Percentiles rank a stretch among this genome's conserved stretches.
phyloP scores from a whole-genome alignment of 2,888 invertebrate species.

The Synanthedon vespiformis region DNA sequence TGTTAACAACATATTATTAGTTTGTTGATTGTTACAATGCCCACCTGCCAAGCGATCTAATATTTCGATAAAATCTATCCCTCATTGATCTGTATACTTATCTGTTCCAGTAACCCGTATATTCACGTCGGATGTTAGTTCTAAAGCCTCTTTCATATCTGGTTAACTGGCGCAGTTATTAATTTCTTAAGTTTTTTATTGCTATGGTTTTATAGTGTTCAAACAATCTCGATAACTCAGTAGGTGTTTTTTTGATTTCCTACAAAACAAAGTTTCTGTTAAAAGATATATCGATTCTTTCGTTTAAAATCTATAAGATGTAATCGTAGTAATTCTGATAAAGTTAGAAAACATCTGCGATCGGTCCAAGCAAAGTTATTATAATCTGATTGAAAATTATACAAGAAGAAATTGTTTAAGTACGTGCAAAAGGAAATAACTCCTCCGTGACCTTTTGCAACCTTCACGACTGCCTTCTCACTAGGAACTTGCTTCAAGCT shows the following conservation, averaged over 20 bases:
- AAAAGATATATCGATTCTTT: no score
- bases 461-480: slow-evolving; percentile 28
- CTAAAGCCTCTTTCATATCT: slow-evolving; percentile 35
- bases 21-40: slow-evolving; percentile 32
- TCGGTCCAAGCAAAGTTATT: no score
- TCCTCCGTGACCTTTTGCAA: slow-evolving; percentile 20
- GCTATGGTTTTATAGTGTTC: slow-evolving; percentile 9
- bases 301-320: no score
- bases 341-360: no score
- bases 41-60: slow-evolving; percentile 54
- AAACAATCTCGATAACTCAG: slow-evolving; percentile 17
- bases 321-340: neutral
- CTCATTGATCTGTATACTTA: slow-evolving; percentile 26
- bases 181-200: slow-evolving; percentile 18
- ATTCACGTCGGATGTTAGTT: slow-evolving; percentile 33
- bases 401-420: slow-evolving; percentile 2
- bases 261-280: neutral
- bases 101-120: slow-evolving; percentile 50
- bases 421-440: slow-evolving; percentile 10
- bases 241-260: slow-evolving; percentile 1
- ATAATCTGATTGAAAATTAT: neutral
- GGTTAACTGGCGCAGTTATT: slow-evolving; percentile 14
- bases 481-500: slow-evolving; percentile 13
- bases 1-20: neutral
- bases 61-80: slow-evolving; percentile 48